Evolutionary conservation across 2,113 vertebrate species (phyloP).

Genomic region (Cottus gobio): DNA sequence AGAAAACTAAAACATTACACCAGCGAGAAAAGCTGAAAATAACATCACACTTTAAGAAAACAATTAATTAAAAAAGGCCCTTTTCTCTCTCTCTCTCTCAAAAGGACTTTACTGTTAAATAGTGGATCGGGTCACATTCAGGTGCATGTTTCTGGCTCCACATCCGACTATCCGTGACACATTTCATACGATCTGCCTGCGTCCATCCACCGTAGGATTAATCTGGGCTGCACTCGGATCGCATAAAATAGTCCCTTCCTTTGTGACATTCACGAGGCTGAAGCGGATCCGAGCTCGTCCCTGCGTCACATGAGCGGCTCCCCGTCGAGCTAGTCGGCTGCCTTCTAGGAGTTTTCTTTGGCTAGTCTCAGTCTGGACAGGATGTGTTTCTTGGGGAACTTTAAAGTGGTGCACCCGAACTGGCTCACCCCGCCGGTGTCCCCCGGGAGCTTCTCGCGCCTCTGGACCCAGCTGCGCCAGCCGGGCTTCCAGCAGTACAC

Average conservation of each 20-base stretch:
- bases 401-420: slow-evolving; percentile 86
- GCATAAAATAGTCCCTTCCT: slow-evolving; percentile 37
- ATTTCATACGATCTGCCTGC: background rate
- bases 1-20: background rate
- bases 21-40: slow-evolving; percentile 2
- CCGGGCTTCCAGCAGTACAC: slow-evolving; percentile 89
- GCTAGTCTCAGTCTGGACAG: slow-evolving; percentile 81
- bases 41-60: slow-evolving; percentile 16
- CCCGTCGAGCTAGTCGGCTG: slow-evolving; percentile 38
- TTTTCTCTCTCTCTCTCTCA: background rate
- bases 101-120: slow-evolving; percentile 30
- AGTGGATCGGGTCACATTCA: slow-evolving; percentile 68
- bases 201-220: slow-evolving; percentile 2
- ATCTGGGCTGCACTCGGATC: slow-evolving; percentile 32
- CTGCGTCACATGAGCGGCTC: background rate
- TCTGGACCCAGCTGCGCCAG: slow-evolving; percentile 87
- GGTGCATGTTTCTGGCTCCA: slow-evolving; percentile 32
- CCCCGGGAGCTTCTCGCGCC: slow-evolving; percentile 84
- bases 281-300: too few species aligned
- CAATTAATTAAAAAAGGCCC: background rate
- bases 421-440: slow-evolving; percentile 85
- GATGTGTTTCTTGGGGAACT: slow-evolving; percentile 87
- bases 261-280: too few species aligned
- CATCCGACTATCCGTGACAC: background rate
- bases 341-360: slow-evolving; percentile 78